Base-by-base conservation (phyloP, 1,140 invertebrate genomes). In the Bombus fervidus region DNA sequence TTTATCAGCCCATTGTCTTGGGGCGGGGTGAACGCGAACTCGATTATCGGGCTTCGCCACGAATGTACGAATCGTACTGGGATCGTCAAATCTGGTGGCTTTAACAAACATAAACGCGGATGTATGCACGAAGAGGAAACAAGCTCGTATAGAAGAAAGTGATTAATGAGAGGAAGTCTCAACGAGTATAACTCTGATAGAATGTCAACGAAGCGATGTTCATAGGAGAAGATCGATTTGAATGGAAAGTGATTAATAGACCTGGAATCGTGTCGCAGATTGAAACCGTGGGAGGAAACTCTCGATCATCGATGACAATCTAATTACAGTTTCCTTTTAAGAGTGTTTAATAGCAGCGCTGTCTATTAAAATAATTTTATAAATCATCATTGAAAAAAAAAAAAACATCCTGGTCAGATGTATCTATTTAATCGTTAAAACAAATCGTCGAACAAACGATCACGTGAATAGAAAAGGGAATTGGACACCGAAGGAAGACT, bases 1-100 rank as follows among this genome's bases (percentile, higher is more conserved):
- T 83, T 84, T 69, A 84, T 79, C 82, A 59, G 68, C 15, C 81
- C 73, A 83, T 83, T 72, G 68, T 83, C 72, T 76, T 53, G 25
- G 41, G 15, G 25, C 73, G 31, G 62, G 62, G 25, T 53, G 39
- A 43, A 15, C 41, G 76, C 31, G 13, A 25, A 6, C 71, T 6
- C 71, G 28, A 74, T n/a, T 39, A 41, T 68, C 39, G n/a, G 9
- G 3, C 1, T 8, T 57, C 66, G 39, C 34, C 80, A 31, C 80
- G 69, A 43, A 34, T 10, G 53, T 59, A 76, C 57, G 75, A 76
- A 76, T 57, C 47, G 73, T 37, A 43, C 25, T 13, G 12, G 13
- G 66, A 41, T 72, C 31, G 12, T n/a, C 77, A 41, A 73, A 81
- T 34, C 53, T 22, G 28, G 15, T n/a, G 66, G 9, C 9, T 37